Base-by-base conservation (phyloP, 2,797 vertebrate species). In the Myotis pilosus region DNA sequence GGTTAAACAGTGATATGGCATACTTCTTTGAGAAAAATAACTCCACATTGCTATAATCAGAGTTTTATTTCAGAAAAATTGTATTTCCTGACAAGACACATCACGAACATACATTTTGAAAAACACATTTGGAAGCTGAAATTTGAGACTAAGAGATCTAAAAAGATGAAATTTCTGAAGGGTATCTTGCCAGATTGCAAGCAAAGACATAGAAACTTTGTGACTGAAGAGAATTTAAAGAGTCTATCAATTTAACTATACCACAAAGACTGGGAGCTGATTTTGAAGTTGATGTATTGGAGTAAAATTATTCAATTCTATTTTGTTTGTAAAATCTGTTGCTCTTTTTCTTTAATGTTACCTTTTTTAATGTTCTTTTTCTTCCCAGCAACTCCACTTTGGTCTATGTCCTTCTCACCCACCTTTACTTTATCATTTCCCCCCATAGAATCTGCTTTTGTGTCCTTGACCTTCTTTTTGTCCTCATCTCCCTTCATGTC, bases 51-150 rank as follows among this genome's bases (percentile, higher is more conserved):
- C 49, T 78, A 41, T 28, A 86, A 84, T 60, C 25, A 78, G 86
- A 55, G 6, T 72, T 90, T 72, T 47, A 86, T 91, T 90, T 90
- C 44, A 74, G 83, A 81, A 92, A 86, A 74, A 38, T 55, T 80
- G 4, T 85, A 33, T 80, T 86, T 74, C 33, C 28, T 71, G 33
- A 33, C 28, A 69, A 47, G n/a, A 80, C 44, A 16, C 4, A 38
- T 55, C 12, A 68, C 20, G 25, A n/a, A 60, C 19, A 68, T 49
- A 57, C 33, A 66, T 47, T 86, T 49, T 62, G 66, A 68, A 91
- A 81, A 91, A 81, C 64, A 85, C 13, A 68, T 74, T 94, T 81
- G 20, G n/a, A 72, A 71, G 20, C 19, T 62, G 72, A 60, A 87
- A 16, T 75, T 81, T 55, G 38, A 81, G 60, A 85, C 41, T 66